Evolutionary conservation across 2,113 vertebrate species (phyloP).

Genomic region (Halichoeres trimaculatus): DNA sequence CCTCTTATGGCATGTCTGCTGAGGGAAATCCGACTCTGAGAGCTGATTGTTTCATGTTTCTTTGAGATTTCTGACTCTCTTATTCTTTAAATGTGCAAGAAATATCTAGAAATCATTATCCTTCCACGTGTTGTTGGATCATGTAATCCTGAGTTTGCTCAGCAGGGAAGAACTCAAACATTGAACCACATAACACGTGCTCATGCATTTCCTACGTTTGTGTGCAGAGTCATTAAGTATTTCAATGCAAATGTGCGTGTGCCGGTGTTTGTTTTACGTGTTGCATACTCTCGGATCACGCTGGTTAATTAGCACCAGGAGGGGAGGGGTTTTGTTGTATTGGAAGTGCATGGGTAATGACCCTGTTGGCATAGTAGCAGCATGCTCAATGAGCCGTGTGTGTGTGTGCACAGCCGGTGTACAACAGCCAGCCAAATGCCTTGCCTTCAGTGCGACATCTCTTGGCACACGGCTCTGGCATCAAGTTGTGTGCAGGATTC

Average conservation of each 20-base stretch:
- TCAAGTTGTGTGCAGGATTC: constrained; percentile 29
- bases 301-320: constrained; percentile 78
- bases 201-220: background rate
- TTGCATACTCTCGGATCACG: constrained; percentile 61
- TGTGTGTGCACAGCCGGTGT: constrained; percentile 65
- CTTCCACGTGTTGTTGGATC: background rate
- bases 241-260: constrained; percentile 34
- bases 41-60: background rate
- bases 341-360: constrained; percentile 80
- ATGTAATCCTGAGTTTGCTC: background rate
- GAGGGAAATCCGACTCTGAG: too few species aligned
- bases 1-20: constrained; percentile 47
- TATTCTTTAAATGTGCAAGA: background rate
- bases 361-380: constrained; percentile 84
- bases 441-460: constrained; percentile 70
- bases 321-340: constrained; percentile 80
- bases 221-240: constrained; percentile 19
- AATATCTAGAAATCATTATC: background rate
- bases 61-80: background rate
- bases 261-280: constrained; percentile 59
- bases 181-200: background rate
- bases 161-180: background rate
- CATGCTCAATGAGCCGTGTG: constrained; percentile 81
- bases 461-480: constrained; percentile 68
- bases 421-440: constrained; percentile 70